Percentiles rank a stretch among this genome's conserved stretches.
These are phyloP conservation scores for Dipus sagitta DNA, from an alignment of 2,797 vertebrate genomes.

Conservation along the genomic window DNA sequence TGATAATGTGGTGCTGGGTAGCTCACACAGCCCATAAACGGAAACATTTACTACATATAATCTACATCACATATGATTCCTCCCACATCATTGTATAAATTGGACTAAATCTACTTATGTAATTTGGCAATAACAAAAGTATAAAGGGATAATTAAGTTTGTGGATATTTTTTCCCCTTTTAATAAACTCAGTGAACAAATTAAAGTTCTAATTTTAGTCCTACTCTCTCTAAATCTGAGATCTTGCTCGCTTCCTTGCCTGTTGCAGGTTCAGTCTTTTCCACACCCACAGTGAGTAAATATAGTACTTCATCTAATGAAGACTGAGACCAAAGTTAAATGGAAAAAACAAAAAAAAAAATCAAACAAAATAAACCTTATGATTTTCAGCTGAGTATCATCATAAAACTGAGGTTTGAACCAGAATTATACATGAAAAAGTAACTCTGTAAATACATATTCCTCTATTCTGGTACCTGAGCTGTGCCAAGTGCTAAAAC, in stretches of 20 bases:
- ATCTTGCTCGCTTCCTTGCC: background rate
- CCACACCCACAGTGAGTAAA: background rate
- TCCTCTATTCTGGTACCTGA: background rate
- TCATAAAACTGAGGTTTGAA: background rate
- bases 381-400: background rate
- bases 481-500: accelerated
- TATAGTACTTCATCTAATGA: background rate
- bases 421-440: background rate
- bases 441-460: background rate
- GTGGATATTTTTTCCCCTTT: background rate
- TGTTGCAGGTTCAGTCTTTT: background rate
- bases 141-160: background rate
- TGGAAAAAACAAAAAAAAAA: background rate
- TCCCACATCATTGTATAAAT: background rate
- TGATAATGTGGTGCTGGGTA: background rate
- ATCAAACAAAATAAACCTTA: background rate
- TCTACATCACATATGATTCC: background rate
- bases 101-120: background rate
- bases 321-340: background rate
- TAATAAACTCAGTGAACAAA: background rate
- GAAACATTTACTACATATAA: background rate
- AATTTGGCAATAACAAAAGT: background rate
- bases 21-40: background rate
- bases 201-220: background rate
- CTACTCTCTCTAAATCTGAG: background rate